Evolutionary conservation across 2,888 invertebrate genomes (phyloP), one percentile per base, ranked within the genome.

Genomic region (Corythucha ciliata): DNA sequence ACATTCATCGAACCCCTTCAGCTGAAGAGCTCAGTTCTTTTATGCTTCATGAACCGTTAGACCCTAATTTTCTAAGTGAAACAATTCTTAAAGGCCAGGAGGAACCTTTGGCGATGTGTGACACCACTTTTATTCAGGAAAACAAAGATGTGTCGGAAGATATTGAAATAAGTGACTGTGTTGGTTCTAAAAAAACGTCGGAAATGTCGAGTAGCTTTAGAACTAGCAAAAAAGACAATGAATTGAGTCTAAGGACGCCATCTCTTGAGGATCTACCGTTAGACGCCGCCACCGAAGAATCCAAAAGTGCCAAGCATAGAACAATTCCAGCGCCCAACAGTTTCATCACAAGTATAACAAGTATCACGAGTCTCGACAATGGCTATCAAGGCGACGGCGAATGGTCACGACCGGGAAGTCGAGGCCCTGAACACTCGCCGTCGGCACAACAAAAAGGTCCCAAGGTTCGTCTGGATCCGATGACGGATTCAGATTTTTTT

Each of bases 371-470:
- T 68, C 74, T 90, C 59, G 92, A 93, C 68, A 85, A 83, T n/a
- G 92, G 93, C 34, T 92, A 91, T 70, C 91, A 90, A 70, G 91
- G 91, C 8, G 88, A 88, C 69, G 88, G 88, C 4, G 88, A 88
- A 71, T 86, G 86, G 79, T 88, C 88, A 21, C 74, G 88, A 54
- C 88, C 88, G 0, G 87, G 83, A 0, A 88, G 88, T 61, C 76
- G 88, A 57, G 82, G 81, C 41, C 81, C 83, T 27, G 60, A 60
- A 29, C 61, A 60, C 25, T 61, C 60, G 68, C 73, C 42, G 75
- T 77, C 53, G 72, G 82, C 60, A 73, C 84, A 57, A 80, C 81
- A 59, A 84, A 50, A 57, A 26, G 48, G 50, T n/a, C 55, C 56
- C 21, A 57, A 59, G 34, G 53, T 57, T n/a, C 56, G 59, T 27